phyloP scores from a whole-genome alignment of 2,797 vertebrate species.

The Sebastes diploproa region DNA sequence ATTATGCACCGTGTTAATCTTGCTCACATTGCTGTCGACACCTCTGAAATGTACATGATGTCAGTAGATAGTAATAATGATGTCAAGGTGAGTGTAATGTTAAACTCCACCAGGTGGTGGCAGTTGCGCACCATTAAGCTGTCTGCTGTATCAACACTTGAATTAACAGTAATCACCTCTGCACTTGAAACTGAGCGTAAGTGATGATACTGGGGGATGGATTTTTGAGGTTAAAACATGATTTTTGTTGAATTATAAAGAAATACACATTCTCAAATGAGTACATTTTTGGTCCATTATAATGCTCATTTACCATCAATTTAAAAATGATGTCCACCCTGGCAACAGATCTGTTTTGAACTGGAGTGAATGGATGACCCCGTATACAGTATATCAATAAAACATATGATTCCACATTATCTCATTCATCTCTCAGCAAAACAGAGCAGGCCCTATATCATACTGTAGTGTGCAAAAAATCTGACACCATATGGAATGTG shows the following conservation, averaged over 20 bases:
- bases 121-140: constrained; percentile 72
- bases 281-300: background rate
- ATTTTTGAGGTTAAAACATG: constrained; percentile 3
- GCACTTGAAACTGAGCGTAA: constrained; percentile 36
- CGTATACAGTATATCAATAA: background rate
- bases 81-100: constrained; percentile 51
- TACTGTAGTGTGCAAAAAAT: constrained; percentile 24
- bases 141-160: constrained; percentile 4
- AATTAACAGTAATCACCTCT: constrained; percentile 49
- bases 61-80: constrained; percentile 8
- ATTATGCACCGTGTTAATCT: constrained; percentile 14
- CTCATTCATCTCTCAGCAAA: constrained; percentile 54
- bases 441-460: constrained; percentile 5
- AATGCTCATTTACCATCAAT: background rate
- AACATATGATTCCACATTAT: constrained; percentile 5
- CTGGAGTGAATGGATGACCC: background rate
- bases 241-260: background rate
- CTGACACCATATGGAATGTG: constrained; percentile 76
- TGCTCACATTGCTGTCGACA: constrained; percentile 9
- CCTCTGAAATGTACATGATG: background rate
- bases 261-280: background rate
- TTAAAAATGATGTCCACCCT: background rate
- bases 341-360: background rate
- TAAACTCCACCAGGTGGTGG: constrained; percentile 72
- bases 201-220: background rate